Percentiles rank a stretch among this genome's conserved stretches.
Conservation (phyloP, 2,113 vertebrate genomes). For the Protomyctophum bolini region DNA sequence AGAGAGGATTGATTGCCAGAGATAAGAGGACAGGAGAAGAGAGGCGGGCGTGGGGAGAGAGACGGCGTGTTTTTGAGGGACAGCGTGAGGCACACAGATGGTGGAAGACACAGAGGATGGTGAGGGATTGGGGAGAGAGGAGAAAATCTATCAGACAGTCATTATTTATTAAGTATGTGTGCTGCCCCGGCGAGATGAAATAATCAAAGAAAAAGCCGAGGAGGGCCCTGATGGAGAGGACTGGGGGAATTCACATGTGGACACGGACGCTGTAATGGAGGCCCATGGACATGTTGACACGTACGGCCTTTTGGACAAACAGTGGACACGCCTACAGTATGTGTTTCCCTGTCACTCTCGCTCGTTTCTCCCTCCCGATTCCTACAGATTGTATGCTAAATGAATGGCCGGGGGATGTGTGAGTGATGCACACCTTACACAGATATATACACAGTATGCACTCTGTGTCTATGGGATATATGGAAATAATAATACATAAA, state of each 20-base stretch:
- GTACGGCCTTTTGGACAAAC: constrained; percentile 43
- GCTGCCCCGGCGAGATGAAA: constrained; percentile 74
- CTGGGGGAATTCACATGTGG: constrained; percentile 61
- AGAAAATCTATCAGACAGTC: constrained; percentile 75
- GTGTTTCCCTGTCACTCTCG: not conserved
- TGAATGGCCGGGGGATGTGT: not conserved
- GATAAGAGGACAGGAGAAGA: constrained; percentile 4
- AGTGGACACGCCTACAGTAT: not conserved
- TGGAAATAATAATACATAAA: constrained; percentile 8
- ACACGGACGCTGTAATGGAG: constrained; percentile 58
- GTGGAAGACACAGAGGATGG: constrained; percentile 36
- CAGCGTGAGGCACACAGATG: constrained; percentile 47
- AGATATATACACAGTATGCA: not conserved
- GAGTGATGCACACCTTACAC: too few species aligned
- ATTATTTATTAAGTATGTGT: constrained; percentile 78
- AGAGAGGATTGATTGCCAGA: not conserved
- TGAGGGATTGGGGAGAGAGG: constrained; percentile 34
- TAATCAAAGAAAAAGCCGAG: constrained; percentile 67
- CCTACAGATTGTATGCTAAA: constrained; percentile 26
- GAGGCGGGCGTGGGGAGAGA: constrained; percentile 34
- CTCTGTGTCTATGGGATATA: constrained; percentile 1
- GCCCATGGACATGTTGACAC: constrained; percentile 60
- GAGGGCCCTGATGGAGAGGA: constrained; percentile 46
- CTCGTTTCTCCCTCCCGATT: not conserved
- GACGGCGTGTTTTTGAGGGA: constrained; percentile 39